Base-by-base conservation (phyloP, 1,140 invertebrate species). In the Hermatobates lingyangjiaoensis region DNA sequence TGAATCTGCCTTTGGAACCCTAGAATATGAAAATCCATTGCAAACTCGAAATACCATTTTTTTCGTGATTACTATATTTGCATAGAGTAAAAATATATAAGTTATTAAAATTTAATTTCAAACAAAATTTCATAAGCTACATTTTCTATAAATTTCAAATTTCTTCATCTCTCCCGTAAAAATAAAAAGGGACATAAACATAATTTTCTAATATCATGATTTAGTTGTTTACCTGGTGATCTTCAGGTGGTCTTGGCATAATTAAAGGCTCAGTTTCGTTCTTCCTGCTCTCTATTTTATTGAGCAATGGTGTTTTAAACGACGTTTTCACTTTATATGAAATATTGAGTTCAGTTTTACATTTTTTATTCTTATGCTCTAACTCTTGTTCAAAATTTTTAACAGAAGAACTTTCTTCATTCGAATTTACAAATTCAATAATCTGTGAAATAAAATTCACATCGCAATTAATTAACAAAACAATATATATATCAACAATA, bases 171-270 rank as follows among this genome's bases (percentile, higher is more conserved):
- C 15, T 34, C 28, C 28, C 7, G 7, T 34, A 7, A 34, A 34
- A 34, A 34, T 7, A 34, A 7, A 34, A 7, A 34, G 7, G 7
- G 15, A 7, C 28, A 34, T 15, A 34, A 34, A 7, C 7, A 7
- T 34, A 7, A 34, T 15, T 34, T 7, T 7, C 15, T 34, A 34
- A 7, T 42, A 42, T 18, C n/a, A n/a, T n/a, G n/a, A n/a, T n/a
- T n/a, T 34, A 28, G 25, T 24, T 56, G 44, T 40, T 58, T 54
- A 69, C 64, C 60, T 70, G 63, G 56, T 71, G 64, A 14, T 63
- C 60, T 42, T 59, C 47, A 49, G 60, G 58, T 30, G 72, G 74
- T 52, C 62, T 52, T 20, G 72, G 72, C 61, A 76, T 64, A 0
- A 73, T 63, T 25, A 73, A 54, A 27, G 45, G 42, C 18, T 57